Evolutionary conservation across 35 echinoderm and acorn worm species (phyloP).

Genomic region (Lytechinus pictus): DNA sequence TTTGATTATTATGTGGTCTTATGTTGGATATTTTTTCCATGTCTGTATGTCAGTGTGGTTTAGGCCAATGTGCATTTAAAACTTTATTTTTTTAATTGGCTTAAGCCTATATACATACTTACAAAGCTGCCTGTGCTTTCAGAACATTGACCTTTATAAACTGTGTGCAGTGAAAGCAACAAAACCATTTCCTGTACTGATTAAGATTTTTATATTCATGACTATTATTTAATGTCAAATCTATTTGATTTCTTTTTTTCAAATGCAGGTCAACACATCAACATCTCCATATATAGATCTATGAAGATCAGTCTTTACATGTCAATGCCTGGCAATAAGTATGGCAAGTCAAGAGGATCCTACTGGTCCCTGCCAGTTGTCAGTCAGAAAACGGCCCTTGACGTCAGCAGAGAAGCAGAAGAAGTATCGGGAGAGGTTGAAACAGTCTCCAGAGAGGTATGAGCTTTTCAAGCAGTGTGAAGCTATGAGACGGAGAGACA

Average conservation of each 20-base stretch:
- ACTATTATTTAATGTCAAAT: too few species aligned
- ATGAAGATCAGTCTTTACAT: not conserved
- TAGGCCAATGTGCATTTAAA: too few species aligned
- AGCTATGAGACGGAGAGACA: not conserved
- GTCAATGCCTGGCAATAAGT: not conserved
- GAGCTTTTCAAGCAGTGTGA: not conserved
- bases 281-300: not conserved
- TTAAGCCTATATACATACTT: too few species aligned
- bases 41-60: too few species aligned
- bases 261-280: not conserved
- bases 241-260: not conserved
- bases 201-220: too few species aligned
- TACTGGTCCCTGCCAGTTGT: not conserved
- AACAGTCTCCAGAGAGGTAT: conserved; percentile 7
- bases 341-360: not conserved
- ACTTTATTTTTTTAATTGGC: too few species aligned
- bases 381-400: conserved; percentile 9
- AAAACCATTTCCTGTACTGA: too few species aligned
- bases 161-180: too few species aligned
- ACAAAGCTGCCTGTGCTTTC: too few species aligned
- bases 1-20: too few species aligned
- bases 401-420: conserved; percentile 37
- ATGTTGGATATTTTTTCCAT: too few species aligned
- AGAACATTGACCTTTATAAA: too few species aligned
- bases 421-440: conserved; percentile 21